These are phyloP conservation scores for Apoda limacodes DNA, from an alignment of 2,888 invertebrate species.

Conservation along the genomic window DNA sequence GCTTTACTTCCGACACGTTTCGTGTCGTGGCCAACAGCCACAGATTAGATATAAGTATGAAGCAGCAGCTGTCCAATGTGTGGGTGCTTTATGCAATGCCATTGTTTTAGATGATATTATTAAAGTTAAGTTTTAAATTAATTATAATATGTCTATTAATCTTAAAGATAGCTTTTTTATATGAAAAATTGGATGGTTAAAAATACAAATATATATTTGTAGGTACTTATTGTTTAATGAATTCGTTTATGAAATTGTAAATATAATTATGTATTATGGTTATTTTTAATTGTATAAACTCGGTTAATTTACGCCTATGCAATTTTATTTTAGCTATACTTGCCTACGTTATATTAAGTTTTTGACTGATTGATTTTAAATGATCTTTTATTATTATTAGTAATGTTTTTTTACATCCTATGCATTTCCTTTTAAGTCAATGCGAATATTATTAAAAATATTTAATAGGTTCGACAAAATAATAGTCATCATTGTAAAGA, in stretches of 20 bases:
- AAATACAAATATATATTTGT: conserved; percentile 27
- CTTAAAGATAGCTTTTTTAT: conserved; percentile 26
- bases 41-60: too few relatives aligned
- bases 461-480: conserved; percentile 36
- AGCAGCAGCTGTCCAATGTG: too few relatives aligned
- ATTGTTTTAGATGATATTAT: too few relatives aligned
- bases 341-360: conserved; percentile 51
- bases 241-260: conserved; percentile 45
- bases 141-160: too few relatives aligned
- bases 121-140: too few relatives aligned
- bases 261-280: conserved; percentile 33
- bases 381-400: conserved; percentile 43
- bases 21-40: too few relatives aligned
- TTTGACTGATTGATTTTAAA: conserved; percentile 59
- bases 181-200: conserved; percentile 17
- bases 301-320: conserved; percentile 24
- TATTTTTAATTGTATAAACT: conserved; percentile 28
- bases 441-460: conserved; percentile 31
- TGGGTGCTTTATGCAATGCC: too few relatives aligned
- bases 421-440: conserved; percentile 44
- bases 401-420: conserved; percentile 37
- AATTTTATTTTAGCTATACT: conserved; percentile 46
- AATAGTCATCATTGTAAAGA: conserved; percentile 39
- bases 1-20: too few relatives aligned
- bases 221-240: conserved; percentile 50